phyloP scores from a whole-genome alignment of 2,888 invertebrate species.

The Cheilosia variabilis region DNA sequence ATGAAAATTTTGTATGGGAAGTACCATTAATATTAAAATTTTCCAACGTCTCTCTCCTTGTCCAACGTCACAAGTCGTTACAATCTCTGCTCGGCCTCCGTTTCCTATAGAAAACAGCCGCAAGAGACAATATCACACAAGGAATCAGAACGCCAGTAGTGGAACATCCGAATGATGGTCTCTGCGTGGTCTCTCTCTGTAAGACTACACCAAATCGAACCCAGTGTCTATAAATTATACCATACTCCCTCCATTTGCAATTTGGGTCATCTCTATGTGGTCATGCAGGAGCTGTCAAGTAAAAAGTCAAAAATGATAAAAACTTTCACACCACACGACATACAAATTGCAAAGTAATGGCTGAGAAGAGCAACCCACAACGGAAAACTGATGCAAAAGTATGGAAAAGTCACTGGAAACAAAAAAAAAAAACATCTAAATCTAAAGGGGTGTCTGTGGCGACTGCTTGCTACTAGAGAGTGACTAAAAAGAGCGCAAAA shows the following conservation, averaged over 20 bases:
- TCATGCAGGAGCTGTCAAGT: conserved; percentile 52
- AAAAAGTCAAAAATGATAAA: conserved; percentile 39
- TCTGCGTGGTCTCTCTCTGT: conserved; percentile 1
- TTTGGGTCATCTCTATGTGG: conserved; percentile 54
- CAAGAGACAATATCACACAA: conserved; percentile 37
- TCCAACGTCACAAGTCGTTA: conserved; percentile 45
- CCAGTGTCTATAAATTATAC: conserved; percentile 39
- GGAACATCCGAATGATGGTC: conserved; percentile 11
- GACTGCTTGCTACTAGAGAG: conserved; percentile 62
- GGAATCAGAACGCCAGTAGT: not conserved
- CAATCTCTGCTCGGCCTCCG: conserved; percentile 12
- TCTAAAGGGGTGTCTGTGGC: conserved; percentile 50
- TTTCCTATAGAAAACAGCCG: conserved; percentile 36
- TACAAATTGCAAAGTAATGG: conserved; percentile 71
- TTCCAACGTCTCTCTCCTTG: conserved; percentile 21
- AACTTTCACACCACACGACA: conserved; percentile 51
- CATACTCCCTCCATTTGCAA: conserved; percentile 23
- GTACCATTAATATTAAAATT: too few species aligned
- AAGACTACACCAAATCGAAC: conserved; percentile 41
- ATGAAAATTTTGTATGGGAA: too few species aligned
- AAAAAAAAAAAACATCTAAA: conserved; percentile 19
- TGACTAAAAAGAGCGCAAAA: conserved; percentile 21
- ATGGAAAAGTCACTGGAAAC: not conserved
- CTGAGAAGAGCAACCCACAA: conserved; percentile 49
- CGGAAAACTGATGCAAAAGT: conserved; percentile 40